Base-by-base conservation (phyloP, 2,888 invertebrate genomes). In the Ornithoptera alexandrae region DNA sequence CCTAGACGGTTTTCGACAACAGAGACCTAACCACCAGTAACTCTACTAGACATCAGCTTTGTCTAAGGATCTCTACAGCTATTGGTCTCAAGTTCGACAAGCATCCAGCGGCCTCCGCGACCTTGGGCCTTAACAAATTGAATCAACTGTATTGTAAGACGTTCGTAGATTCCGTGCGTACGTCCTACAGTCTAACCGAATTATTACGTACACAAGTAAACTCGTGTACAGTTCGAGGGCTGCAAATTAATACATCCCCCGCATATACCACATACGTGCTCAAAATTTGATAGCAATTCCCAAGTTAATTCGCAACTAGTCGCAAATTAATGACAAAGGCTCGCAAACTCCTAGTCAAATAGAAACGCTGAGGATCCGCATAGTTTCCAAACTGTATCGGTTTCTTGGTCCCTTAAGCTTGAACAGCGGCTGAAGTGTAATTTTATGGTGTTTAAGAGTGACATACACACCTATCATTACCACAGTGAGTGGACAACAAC, bases 271-370 rank as follows among this genome's bases (percentile, higher is more conserved):
- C 56, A 56, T 20, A 56, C 56, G 20, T 18, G 18, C 58, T 58
- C 58, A 46, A 65, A 64, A 65, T 60, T 65, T 36, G 22, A 64
- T 63, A 57, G 46, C 17, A 39, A 68, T 63, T 64, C 59, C 24
- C 50, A 59, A 64, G 64, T 68, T 64, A 64, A 68, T 64, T 64
- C 50, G 22, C 63, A 65, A 61, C 50, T 69, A 53, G 46, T 75
- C 76, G 77, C 80, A 80, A 81, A 81, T 82, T 80, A 72, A 74
- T 79, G 81, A 80, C 75, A 77, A 74, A 76, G 80, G 73, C 72
- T 72, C 72, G 75, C 69, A 72, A 72, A 76, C 76, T 75, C 70
- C 69, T 46, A 39, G 61, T 62, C 69, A 63, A 73, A 72, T 70
- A 67, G 68, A 74, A 30, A 71, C 73, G 69, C 72, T 72, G 74